Evolutionary conservation across 2,888 invertebrate genomes (phyloP), one percentile per base, ranked within the genome.

Genomic region (Acleris emargana): DNA sequence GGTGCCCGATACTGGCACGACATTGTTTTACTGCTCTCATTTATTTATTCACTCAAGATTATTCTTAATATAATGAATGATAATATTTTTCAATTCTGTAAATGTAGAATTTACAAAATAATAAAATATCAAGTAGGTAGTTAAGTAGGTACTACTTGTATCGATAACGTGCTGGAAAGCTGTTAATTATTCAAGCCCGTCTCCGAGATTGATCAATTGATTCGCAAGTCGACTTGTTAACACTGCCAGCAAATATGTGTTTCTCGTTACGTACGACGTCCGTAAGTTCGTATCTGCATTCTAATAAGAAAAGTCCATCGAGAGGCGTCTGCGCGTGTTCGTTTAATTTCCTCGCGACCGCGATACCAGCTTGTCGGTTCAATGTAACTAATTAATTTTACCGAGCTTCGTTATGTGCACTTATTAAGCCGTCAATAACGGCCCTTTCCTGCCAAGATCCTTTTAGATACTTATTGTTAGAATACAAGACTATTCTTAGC

Each of bases 341-440:
- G 82, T 85, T 88, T 85, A 85, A 86, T 89, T 87, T 87, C 82
- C 84, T 84, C 78, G 76, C 80, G 83, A 82, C 83, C 84, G 82
- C 85, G 74, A 80, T 81, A 80, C 82, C 82, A 77, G 84, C 84
- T 83, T 83, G 87, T 87, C 84, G 83, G 81, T 82, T 81, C 81
- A 81, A 81, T 83, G 84, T 79, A 73, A 80, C 82, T 86, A 87
- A 88, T 88, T 89, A 88, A 88, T 87, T 86, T 82, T 75, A 83
- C 83, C 74, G 76, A 82, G 81, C 81, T 82, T 83, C 80, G 78
- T 83, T 83, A 77, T 66, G 51, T 68, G 42, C 75, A 45, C n/a
- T 57, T 25, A 43, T 71, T 67, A 76, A 77, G 80, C 81, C 79
- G 71, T 82, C 81, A 82, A 82, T 81, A 81, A 78, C 75, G 76